Conservation (phyloP, 2,113 vertebrate species). For the Trochalopteron elliotii region DNA sequence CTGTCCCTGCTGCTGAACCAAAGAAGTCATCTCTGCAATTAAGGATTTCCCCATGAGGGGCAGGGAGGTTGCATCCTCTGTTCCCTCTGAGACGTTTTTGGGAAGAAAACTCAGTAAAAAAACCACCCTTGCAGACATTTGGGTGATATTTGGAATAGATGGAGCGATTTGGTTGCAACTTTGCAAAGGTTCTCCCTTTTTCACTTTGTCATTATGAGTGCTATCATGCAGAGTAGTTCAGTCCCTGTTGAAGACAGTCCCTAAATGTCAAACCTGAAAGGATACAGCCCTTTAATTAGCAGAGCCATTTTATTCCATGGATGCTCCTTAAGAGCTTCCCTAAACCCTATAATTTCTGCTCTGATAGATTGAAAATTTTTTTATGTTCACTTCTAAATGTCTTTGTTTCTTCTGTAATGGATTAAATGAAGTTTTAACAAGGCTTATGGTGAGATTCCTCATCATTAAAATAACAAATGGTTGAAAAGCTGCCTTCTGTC, state of each 20-base stretch:
- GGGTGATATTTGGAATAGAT: not conserved
- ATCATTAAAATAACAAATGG: constrained; percentile 78
- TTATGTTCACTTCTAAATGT: constrained; percentile 68
- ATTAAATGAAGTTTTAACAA: constrained; percentile 79
- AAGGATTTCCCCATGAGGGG: not conserved
- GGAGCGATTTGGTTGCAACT: not conserved
- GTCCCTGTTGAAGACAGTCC: constrained; percentile 25
- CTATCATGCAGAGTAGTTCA: not conserved
- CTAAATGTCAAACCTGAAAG: constrained; percentile 40
- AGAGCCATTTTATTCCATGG: constrained; percentile 13
- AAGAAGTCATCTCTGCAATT: not conserved
- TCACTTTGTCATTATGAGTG: constrained; percentile 1
- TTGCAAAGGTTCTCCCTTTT: constrained; percentile 38
- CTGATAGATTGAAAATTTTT: constrained; percentile 68
- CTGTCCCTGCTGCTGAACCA: not conserved
- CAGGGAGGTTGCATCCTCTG: not conserved
- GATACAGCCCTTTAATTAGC: constrained; percentile 43
- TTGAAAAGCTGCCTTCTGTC: constrained; percentile 73
- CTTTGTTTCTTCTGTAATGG: constrained; percentile 69
- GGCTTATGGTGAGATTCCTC: constrained; percentile 72
- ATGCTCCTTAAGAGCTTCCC: constrained; percentile 33
- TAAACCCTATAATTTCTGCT: constrained; percentile 67
- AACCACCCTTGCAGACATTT: not conserved
- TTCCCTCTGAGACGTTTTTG: not conserved
- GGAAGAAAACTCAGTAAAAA: not conserved